Evolutionary conservation across 2,888 invertebrate species (phyloP).

Genomic region (Lymantria dispar): DNA sequence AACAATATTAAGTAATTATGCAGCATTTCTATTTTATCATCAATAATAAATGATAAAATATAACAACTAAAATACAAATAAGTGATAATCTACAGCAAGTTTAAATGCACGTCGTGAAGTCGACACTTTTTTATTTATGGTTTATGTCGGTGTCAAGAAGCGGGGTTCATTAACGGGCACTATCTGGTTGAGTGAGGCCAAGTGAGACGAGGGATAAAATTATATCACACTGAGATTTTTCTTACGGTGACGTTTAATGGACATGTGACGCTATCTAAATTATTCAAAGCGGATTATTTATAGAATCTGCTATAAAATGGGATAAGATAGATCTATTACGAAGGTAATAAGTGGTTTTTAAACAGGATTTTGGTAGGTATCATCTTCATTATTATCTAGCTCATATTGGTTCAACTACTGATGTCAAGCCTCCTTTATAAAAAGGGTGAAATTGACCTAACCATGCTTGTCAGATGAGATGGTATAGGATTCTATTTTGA

Average conservation of each 20-base stretch:
- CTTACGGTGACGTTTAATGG: constrained; percentile 14
- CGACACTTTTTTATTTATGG: constrained; percentile 53
- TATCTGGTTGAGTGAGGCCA: constrained; percentile 52
- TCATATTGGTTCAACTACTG: no score
- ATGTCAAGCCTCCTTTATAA: no score
- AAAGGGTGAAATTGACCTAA: no score
- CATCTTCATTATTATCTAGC: no score
- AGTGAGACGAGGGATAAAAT: constrained; percentile 41
- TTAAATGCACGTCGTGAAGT: constrained; percentile 34
- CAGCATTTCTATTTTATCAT: no score
- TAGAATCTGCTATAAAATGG: neutral
- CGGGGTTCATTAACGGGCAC: constrained; percentile 35
- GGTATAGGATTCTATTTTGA: no score
- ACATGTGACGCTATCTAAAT: constrained; percentile 7
- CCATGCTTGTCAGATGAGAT: no score
- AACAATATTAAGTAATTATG: no score
- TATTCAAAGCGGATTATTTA: constrained; percentile 16
- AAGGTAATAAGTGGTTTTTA: no score
- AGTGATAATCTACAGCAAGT: constrained; percentile 15
- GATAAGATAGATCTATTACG: no score
- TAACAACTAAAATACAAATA: neutral
- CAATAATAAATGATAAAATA: no score
- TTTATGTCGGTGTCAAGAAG: constrained; percentile 28
- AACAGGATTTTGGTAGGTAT: no score
- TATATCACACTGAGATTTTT: constrained; percentile 40